Conservation (phyloP, 2,797 vertebrate species). For the Acanthurus tractus region DNA sequence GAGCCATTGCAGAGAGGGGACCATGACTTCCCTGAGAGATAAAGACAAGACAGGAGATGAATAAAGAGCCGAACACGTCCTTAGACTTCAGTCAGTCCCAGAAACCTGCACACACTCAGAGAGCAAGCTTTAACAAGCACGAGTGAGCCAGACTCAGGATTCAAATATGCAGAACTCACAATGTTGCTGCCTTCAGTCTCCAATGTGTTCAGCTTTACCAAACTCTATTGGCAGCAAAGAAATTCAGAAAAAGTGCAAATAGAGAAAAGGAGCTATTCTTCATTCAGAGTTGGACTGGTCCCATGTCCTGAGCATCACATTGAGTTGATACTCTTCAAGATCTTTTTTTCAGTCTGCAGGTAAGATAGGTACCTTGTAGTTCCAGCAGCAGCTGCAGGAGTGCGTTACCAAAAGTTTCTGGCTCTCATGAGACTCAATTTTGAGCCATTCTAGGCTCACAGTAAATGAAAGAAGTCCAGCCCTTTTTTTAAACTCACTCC, state of each 20-base stretch:
- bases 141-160: slow-evolving; percentile 18
- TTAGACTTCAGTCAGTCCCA: slow-evolving; percentile 7
- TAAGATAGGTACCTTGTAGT: slow-evolving; percentile 17
- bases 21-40: slow-evolving; percentile 60
- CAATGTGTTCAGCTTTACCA: slow-evolving; percentile 34
- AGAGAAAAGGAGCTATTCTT: slow-evolving; percentile 36
- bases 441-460: slow-evolving; percentile 58
- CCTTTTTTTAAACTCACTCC: slow-evolving; percentile 67
- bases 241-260: slow-evolving; percentile 40
- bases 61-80: slow-evolving; percentile 10
- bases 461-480: slow-evolving; percentile 59
- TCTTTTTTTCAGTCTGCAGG: slow-evolving; percentile 26
- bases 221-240: slow-evolving; percentile 13
- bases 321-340: background rate
- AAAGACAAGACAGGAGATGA: slow-evolving; percentile 24
- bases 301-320: slow-evolving; percentile 49
- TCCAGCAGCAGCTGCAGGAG: slow-evolving; percentile 28
- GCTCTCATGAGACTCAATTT: slow-evolving; percentile 54
- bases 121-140: slow-evolving; percentile 69
- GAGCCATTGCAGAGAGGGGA: slow-evolving; percentile 82
- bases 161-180: slow-evolving; percentile 71
- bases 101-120: slow-evolving; percentile 23
- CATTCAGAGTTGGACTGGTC: slow-evolving; percentile 41
- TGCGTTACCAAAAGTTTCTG: slow-evolving; percentile 28
- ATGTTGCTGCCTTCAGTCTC: slow-evolving; percentile 55